These are phyloP conservation scores for Amia ocellicauda DNA, from an alignment of 2,113 vertebrate genomes.

Conservation along the genomic window DNA sequence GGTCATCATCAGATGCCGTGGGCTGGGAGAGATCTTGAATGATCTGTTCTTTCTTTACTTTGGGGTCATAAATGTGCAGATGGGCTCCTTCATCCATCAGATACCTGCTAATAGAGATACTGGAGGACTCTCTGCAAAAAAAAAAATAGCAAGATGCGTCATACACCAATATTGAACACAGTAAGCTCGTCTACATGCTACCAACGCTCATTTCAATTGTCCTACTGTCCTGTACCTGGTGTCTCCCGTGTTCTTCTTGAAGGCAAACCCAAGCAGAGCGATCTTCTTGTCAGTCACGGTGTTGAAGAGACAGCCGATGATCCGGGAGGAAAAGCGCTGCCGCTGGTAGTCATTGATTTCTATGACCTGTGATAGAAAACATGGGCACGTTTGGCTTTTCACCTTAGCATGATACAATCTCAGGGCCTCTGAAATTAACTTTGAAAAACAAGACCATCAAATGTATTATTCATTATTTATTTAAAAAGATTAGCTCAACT, in stretches of 20 bases:
- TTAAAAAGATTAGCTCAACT: too few relatives aligned
- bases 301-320: constrained; percentile 96
- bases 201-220: too few relatives aligned
- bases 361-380: constrained; percentile 88
- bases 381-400: too few relatives aligned
- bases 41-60: constrained; percentile 91
- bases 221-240: constrained; percentile 73
- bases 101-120: constrained; percentile 96
- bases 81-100: constrained; percentile 96
- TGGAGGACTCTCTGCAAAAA: constrained; percentile 86
- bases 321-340: constrained; percentile 89
- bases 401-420: too few relatives aligned
- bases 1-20: constrained; percentile 79
- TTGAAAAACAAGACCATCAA: too few relatives aligned
- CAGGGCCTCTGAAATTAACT: too few relatives aligned
- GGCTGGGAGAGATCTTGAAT: constrained; percentile 91
- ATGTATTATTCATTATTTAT: too few relatives aligned
- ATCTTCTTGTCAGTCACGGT: constrained; percentile 97
- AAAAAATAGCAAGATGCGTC: too few relatives aligned
- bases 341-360: constrained; percentile 98
- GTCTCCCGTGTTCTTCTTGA: constrained; percentile 97
- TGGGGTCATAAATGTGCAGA: constrained; percentile 93
- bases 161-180: too few relatives aligned
- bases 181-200: too few relatives aligned
- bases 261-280: constrained; percentile 94